Conservation (phyloP, 2,113 vertebrate species). For the Anolis sagrei region DNA sequence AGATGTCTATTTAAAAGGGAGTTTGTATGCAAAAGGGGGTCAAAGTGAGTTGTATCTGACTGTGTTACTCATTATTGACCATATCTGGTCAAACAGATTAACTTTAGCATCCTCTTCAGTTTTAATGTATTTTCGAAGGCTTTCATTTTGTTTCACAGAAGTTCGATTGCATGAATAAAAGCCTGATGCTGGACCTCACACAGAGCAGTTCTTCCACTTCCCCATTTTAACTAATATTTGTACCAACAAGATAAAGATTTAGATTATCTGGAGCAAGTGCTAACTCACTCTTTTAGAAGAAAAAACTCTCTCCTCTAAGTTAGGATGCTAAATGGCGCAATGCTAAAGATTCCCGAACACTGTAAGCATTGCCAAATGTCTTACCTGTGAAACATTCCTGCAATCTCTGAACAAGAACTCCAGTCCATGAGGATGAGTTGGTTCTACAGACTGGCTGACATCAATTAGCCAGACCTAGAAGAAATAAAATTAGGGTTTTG, state of each 20-base stretch:
- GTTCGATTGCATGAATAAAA: background rate
- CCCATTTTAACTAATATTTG: background rate
- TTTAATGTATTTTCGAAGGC: too few species aligned
- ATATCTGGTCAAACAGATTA: background rate
- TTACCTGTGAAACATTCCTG: constrained; percentile 92
- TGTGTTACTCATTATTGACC: too few species aligned
- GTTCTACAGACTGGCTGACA: constrained; percentile 96
- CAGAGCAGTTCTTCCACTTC: background rate
- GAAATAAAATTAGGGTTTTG: constrained; percentile 34
- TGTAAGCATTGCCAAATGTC: background rate
- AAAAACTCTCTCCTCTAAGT: background rate
- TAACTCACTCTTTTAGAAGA: background rate
- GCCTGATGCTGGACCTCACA: background rate
- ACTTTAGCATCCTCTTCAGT: too few species aligned
- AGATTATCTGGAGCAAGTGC: background rate
- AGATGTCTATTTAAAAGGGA: background rate
- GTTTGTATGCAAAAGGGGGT: background rate
- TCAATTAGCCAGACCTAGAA: constrained; percentile 95
- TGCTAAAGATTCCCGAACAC: background rate
- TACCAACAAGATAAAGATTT: background rate
- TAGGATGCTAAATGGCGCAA: background rate
- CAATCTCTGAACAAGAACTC: constrained; percentile 97
- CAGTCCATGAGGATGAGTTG: constrained; percentile 92
- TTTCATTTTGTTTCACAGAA: too few species aligned
- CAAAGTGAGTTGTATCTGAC: background rate